A percentile compares a stretch with the other conserved stretches of the same genome.
Evolutionary conservation across 2,113 vertebrate genomes (phyloP).

Genomic region (Catharus bicknelli): DNA sequence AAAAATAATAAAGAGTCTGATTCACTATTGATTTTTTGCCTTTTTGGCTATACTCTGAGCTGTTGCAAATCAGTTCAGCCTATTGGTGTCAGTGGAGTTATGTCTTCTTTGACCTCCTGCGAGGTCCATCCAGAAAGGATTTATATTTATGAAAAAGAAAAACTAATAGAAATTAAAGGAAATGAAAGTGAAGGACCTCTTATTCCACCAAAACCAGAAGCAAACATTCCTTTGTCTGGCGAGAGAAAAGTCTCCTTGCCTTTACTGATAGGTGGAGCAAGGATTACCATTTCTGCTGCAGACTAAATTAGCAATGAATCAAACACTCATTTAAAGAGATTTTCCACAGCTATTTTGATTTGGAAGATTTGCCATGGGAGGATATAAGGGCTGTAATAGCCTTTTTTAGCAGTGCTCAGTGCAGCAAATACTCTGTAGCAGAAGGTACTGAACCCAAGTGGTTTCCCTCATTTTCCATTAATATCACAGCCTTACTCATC

Average conservation of each 20-base stretch:
- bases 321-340: not conserved
- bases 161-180: not conserved
- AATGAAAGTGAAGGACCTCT: not conserved
- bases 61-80: not conserved
- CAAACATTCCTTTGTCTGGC: not conserved
- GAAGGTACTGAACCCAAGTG: not conserved
- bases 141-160: not conserved
- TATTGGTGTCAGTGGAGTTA: not conserved
- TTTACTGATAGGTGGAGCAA: not conserved
- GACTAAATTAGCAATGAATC: not conserved
- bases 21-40: not conserved
- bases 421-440: not conserved
- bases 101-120: not conserved
- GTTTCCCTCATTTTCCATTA: not conserved
- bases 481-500: not conserved
- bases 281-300: not conserved
- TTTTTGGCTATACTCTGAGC: not conserved
- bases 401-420: not conserved
- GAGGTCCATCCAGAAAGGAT: not conserved
- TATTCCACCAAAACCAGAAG: not conserved
- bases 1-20: conserved; percentile 3
- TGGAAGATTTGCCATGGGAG: not conserved
- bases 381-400: not conserved
- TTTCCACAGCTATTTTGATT: not conserved
- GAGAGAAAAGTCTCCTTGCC: not conserved